phyloP scores from a whole-genome alignment of 2,888 invertebrate genomes.

The Plebejus anna region DNA sequence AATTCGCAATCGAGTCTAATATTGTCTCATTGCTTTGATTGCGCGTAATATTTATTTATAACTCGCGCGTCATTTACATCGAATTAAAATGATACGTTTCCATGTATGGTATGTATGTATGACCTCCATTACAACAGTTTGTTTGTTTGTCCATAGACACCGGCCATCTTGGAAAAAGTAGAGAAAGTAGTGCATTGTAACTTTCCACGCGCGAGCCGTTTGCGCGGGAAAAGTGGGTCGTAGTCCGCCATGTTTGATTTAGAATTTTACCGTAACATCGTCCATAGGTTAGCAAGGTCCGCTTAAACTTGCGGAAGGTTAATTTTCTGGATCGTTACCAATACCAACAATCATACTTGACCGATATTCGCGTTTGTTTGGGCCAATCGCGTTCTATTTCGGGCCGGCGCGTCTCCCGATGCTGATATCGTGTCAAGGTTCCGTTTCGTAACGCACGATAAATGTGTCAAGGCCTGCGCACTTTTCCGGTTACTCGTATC shows the following conservation, averaged over 20 bases:
- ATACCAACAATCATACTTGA: slow-evolving; percentile 62
- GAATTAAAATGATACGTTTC: not conserved
- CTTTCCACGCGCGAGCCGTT: slow-evolving; percentile 73
- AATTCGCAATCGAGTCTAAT: not conserved
- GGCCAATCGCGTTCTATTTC: slow-evolving; percentile 62
- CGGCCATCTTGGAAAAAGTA: slow-evolving; percentile 77
- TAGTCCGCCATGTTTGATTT: slow-evolving; percentile 66
- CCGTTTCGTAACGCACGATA: slow-evolving; percentile 60
- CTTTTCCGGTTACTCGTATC: slow-evolving; percentile 53
- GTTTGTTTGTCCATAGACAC: slow-evolving; percentile 52
- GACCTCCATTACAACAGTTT: slow-evolving; percentile 52
- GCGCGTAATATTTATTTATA: slow-evolving; percentile 18
- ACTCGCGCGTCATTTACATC: not conserved
- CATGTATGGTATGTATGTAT: slow-evolving; percentile 40
- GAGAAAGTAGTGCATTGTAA: slow-evolving; percentile 79
- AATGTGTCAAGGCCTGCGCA: slow-evolving; percentile 63
- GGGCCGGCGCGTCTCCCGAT: slow-evolving; percentile 70
- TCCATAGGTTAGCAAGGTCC: slow-evolving; percentile 13
- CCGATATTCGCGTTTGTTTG: slow-evolving; percentile 63
- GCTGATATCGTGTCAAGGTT: slow-evolving; percentile 76
- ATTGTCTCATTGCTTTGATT: slow-evolving; percentile 13
- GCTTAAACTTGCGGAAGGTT: slow-evolving; percentile 45
- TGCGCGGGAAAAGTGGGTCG: slow-evolving; percentile 76
- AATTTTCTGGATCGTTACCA: slow-evolving; percentile 56
- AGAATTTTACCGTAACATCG: slow-evolving; percentile 55